Percentiles rank a stretch among this genome's conserved stretches.
Evolutionary conservation across 1,140 invertebrate genomes (phyloP).

Genomic region (Thaumetopoea pityocampa): DNA sequence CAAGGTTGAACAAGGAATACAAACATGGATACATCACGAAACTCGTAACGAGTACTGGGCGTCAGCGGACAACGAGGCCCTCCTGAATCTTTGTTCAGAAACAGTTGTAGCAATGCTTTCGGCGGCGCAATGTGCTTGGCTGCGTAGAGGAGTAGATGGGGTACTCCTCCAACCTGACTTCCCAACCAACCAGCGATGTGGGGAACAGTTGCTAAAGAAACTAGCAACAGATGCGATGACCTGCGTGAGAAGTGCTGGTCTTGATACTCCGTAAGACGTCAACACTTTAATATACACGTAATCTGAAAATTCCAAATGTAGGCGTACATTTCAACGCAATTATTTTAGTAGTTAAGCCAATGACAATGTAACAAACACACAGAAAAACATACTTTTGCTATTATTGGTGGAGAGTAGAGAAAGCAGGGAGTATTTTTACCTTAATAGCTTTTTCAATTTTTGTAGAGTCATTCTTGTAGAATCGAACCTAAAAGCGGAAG

Average conservation of each 20-base stretch:
- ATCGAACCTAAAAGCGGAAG: slow-evolving; percentile 28
- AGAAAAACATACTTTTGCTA: not conserved
- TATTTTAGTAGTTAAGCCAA: not conserved
- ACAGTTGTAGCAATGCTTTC: slow-evolving; percentile 32
- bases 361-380: not conserved
- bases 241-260: slow-evolving; percentile 38
- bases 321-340: slow-evolving; percentile 13
- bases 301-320: too few relatives aligned
- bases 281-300: too few relatives aligned
- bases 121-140: slow-evolving; percentile 48
- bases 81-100: slow-evolving; percentile 56
- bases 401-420: too few relatives aligned
- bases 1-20: slow-evolving; percentile 23
- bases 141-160: slow-evolving; percentile 44
- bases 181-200: slow-evolving; percentile 30
- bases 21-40: slow-evolving; percentile 45
- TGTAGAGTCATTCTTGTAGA: slow-evolving; percentile 51
- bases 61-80: slow-evolving; percentile 31
- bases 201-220: slow-evolving; percentile 39
- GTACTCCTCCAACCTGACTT: slow-evolving; percentile 48
- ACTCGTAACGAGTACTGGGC: slow-evolving; percentile 38
- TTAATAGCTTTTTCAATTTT: too few relatives aligned
- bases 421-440: too few relatives aligned
- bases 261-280: slow-evolving; percentile 47
- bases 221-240: slow-evolving; percentile 37